Conservation (phyloP, 2,797 vertebrate genomes). For the Hemibagrus guttatus region DNA sequence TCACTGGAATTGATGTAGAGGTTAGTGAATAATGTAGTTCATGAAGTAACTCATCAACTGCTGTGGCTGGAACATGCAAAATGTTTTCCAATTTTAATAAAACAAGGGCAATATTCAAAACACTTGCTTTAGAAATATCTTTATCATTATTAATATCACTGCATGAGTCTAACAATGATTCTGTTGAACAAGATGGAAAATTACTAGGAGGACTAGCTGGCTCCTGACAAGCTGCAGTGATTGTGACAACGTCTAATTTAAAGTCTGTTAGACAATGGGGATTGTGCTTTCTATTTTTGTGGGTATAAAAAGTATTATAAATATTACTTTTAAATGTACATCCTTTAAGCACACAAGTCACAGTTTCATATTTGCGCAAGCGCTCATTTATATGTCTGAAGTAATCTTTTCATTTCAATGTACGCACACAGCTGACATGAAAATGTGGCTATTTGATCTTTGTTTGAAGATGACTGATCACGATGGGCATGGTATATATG, state of each 20-base stretch:
- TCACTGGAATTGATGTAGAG: too few relatives aligned
- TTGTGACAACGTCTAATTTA: too few relatives aligned
- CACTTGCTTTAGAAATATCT: too few relatives aligned
- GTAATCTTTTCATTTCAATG: constrained; percentile 16
- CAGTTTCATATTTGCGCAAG: constrained; percentile 5
- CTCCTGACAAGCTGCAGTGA: not conserved
- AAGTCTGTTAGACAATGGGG: constrained; percentile 36
- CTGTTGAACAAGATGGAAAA: not conserved
- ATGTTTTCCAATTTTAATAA: too few relatives aligned
- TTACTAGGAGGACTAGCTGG: not conserved
- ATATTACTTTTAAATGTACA: constrained; percentile 19
- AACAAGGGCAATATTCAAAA: too few relatives aligned
- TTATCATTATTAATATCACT: too few relatives aligned
- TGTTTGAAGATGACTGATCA: constrained; percentile 1
- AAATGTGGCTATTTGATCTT: constrained; percentile 1
- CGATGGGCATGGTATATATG: constrained; percentile 11
- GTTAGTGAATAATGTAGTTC: too few relatives aligned
- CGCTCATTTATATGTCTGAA: constrained; percentile 29
- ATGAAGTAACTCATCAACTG: too few relatives aligned
- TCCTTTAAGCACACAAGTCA: constrained; percentile 17
- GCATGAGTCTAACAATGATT: too few relatives aligned
- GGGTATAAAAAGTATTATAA: too few relatives aligned
- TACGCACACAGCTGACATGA: constrained; percentile 27
- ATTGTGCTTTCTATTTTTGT: constrained; percentile 43
- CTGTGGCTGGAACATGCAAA: too few relatives aligned